A percentile compares a stretch with the other conserved stretches of the same genome.
Evolutionary conservation across 2,888 invertebrate species (phyloP).

Genomic region (Scaeva pyrastri): DNA sequence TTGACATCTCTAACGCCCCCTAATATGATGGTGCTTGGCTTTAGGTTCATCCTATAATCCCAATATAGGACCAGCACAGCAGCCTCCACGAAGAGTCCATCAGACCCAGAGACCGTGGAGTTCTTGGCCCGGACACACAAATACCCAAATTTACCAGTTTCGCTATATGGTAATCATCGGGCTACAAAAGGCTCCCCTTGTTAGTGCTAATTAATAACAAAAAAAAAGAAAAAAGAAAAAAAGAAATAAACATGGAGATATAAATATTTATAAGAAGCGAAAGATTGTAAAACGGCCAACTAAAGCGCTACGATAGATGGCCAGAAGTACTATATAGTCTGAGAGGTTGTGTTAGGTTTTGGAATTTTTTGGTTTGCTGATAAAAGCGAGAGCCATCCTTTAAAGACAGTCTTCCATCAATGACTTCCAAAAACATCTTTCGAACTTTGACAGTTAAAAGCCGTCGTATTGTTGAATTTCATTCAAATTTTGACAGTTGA

Average conservation of each 20-base stretch:
- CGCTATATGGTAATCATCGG: slow-evolving; percentile 71
- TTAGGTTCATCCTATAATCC: slow-evolving; percentile 37
- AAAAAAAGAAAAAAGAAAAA: slow-evolving; percentile 22
- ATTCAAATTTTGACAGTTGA: no score
- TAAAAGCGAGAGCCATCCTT: no score
- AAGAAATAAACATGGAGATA: slow-evolving; percentile 4
- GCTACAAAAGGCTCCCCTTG: slow-evolving; percentile 63
- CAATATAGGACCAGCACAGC: slow-evolving; percentile 4
- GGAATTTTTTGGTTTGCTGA: neutral
- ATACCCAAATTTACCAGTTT: slow-evolving; percentile 62
- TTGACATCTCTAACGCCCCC: slow-evolving; percentile 36
- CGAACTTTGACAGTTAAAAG: no score
- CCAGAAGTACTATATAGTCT: slow-evolving; percentile 16
- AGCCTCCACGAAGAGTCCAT: neutral
- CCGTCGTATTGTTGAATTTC: no score
- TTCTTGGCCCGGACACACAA: neutral
- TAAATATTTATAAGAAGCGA: slow-evolving; percentile 31
- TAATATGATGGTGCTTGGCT: slow-evolving; percentile 1
- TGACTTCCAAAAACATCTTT: no score
- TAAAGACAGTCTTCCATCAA: no score
- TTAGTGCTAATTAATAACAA: slow-evolving; percentile 72
- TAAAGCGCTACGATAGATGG: slow-evolving; percentile 2
- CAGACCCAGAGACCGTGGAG: no score
- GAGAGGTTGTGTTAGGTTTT: neutral
- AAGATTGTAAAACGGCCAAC: slow-evolving; percentile 28